Base-by-base conservation (phyloP, 37 sponge, comb jelly and placozoan genomes). In the Halichondria panicea region DNA sequence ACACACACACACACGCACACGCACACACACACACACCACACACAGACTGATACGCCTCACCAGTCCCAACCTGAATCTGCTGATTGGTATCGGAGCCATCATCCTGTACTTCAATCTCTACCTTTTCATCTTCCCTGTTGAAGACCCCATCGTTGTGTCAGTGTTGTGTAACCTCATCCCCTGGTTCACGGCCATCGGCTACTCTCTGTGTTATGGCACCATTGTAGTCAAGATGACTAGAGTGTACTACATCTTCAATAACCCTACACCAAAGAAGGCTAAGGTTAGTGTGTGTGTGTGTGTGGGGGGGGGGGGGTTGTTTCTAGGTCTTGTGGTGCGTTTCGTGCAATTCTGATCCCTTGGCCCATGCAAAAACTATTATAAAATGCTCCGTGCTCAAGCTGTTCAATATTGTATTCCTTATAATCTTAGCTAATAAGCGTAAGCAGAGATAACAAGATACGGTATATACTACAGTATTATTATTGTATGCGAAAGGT, bases 161-260 rank as follows among this genome's bases (percentile, higher is more conserved):
- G 55, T 84, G 33, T 37, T 84, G 31, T 84, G 84, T 44, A 84
- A 84, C 64, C 41, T 84, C 42, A 61, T 43, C 66, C 66, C 67
- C 6, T 76, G 84, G 77, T 41, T 84, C 46, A 63, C 70, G 12
- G 57, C 77, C 38, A 60, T 84, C 39, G 84, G 84, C 53, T 84
- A 84, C 70, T 84, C 77, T 60, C 71, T 84, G 25, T 76, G 77
- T 39, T 84, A 63, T 84, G 84, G 77, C 2, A 76, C 84, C 53
- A 77, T 84, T n/a, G 30, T 84, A 24, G 77, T 61, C 22, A 84
- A 84, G 59, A 84, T 84, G 84, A 70, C 25, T 25, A 32, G 84
- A 31, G 72, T 84, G 6, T 84, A 84, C 55, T 76, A 84, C 55
- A 84, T 84, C 21, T 84, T 75, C 38, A 75, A 41, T 52, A 76